A percentile compares a stretch with the other conserved stretches of the same genome.
These are phyloP conservation scores for Callithrix jacchus DNA, from an alignment of 2,113 vertebrate genomes.

Conservation along the genomic window DNA sequence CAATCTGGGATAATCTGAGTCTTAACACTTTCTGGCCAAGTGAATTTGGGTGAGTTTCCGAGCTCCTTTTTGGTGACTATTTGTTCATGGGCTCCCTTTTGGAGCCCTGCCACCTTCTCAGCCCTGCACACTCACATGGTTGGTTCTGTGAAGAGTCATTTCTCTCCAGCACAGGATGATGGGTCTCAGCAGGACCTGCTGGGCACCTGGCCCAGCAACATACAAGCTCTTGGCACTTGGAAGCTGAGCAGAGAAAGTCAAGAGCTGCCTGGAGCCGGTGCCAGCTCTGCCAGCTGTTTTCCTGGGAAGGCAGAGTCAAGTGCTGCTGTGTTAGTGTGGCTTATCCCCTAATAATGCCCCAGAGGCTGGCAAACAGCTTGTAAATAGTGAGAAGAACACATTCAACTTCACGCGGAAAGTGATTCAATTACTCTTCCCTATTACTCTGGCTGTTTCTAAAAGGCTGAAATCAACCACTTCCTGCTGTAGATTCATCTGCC, in stretches of 20 bases:
- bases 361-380: slow-evolving; percentile 75
- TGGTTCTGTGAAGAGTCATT: background rate
- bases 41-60: background rate
- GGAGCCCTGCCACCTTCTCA: background rate
- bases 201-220: slow-evolving; percentile 20
- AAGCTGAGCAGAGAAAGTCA: slow-evolving; percentile 30
- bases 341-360: slow-evolving; percentile 68
- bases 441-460: slow-evolving; percentile 42
- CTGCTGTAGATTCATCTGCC: slow-evolving; percentile 18
- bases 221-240: background rate
- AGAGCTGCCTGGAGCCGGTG: slow-evolving; percentile 42
- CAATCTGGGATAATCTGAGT: too few relatives aligned
- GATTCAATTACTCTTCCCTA: slow-evolving; percentile 61
- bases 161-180: background rate
- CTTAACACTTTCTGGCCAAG: background rate
- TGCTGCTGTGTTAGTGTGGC: slow-evolving; percentile 52
- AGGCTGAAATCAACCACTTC: slow-evolving; percentile 30
- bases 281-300: slow-evolving; percentile 75
- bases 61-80: background rate
- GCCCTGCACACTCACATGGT: background rate
- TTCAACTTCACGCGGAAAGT: slow-evolving; percentile 62
- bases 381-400: slow-evolving; percentile 71
- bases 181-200: background rate
- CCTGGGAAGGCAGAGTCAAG: slow-evolving; percentile 68
- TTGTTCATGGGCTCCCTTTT: background rate